Evolutionary conservation across 2,797 vertebrate genomes (phyloP), one percentile per base, ranked within the genome.

Genomic region (Acrocephalus scirpaceus): DNA sequence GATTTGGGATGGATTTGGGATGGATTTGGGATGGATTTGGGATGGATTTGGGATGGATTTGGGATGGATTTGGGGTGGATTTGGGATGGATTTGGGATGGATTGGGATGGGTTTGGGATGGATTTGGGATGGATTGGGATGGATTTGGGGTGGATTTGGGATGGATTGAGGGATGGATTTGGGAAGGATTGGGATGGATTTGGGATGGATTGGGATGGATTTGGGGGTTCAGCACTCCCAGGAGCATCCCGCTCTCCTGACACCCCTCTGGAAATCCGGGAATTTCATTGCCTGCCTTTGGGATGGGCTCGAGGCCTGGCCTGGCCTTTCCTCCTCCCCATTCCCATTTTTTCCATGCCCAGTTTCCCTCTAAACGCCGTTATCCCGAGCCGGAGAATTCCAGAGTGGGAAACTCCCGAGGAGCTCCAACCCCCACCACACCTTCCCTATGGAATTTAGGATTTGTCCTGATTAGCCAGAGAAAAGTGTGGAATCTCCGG

Each of bases 231-330:
- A 38, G 65, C 25, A 21, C 48, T 47, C 26, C 9, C 0, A 1
- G 51, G 38, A 78, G 58, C 73, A 38, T 70, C 83, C 44, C 0
- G 1, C 48, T 47, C 42, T 90, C 69, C 54, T 26, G 62, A 32
- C 26, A 9, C 0, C 2, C 34, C 3, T 0, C 32, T 19, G 56
- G 44, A 88, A n/a, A 32, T 34, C 6, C 5, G 3, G 42, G 7
- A 73, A 73, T 51, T 62, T 57, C 17, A 23, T 16, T 38, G 54
- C 44, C 44, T 57, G 56, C 64, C n/a, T 57, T 50, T n/a, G 62
- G 66, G 83, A 80, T 44, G 60, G 45, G 58, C n/a, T 60, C 20
- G 25, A 81, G 61, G 44, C 2, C 4, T 25, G 1, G 0, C 32
- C 61, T 44, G 65, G 69, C 62, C 50, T 60, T 54, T 44, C 30